Conservation (phyloP, 2,888 invertebrate species). For the Eulithis prunata region DNA sequence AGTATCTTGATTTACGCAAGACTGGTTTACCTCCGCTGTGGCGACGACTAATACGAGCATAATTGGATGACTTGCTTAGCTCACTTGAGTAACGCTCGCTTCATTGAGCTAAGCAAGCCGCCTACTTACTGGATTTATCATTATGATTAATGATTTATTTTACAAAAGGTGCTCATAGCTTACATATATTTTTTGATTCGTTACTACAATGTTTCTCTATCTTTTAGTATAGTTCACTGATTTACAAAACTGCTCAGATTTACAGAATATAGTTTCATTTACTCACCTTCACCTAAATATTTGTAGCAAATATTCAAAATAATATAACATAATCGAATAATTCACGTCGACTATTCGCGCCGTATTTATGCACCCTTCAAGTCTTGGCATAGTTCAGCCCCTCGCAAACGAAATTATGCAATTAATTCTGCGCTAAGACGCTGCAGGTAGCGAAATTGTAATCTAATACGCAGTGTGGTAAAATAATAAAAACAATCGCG, state of each 20-base stretch:
- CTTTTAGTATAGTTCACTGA: neutral
- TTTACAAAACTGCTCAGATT: neutral
- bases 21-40: no score
- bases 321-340: conserved; percentile 28
- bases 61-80: no score
- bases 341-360: conserved; percentile 38
- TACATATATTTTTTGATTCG: no score
- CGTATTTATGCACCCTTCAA: conserved; percentile 42
- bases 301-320: conserved; percentile 4
- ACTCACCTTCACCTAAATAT: conserved; percentile 4
- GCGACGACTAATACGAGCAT: no score
- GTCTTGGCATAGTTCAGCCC: conserved; percentile 53
- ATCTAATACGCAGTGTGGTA: conserved; percentile 7
- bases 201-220: no score
- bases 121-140: no score
- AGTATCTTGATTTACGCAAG: no score
- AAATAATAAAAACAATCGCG: neutral
- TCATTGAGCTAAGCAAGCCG: no score
- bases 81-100: no score
- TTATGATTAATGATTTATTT: no score
- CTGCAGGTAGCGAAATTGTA: conserved; percentile 17
- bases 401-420: conserved; percentile 35
- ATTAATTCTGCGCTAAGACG: conserved; percentile 28
- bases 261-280: neutral
- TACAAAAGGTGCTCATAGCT: no score